phyloP scores from a whole-genome alignment of 1,140 invertebrate genomes.

The Drosophila orena region DNA sequence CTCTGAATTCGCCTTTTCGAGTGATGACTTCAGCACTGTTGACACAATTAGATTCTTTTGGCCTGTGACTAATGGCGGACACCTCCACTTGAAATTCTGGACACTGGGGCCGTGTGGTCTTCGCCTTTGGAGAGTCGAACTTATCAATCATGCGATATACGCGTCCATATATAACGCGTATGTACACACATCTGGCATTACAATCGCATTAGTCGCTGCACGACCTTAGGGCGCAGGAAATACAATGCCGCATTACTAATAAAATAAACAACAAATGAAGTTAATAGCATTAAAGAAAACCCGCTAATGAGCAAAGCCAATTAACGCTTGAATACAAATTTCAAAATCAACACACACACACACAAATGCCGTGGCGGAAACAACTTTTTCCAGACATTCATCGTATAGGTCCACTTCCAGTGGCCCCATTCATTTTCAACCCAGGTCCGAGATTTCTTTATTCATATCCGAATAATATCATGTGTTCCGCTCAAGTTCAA shows the following conservation, averaged over 20 bases:
- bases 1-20: conserved; percentile 36
- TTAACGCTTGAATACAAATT: conserved; percentile 79
- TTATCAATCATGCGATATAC: conserved; percentile 48
- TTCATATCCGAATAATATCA: conserved; percentile 22
- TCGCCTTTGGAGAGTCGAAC: conserved; percentile 22
- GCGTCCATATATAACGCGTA: neutral
- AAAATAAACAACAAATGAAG: conserved; percentile 81
- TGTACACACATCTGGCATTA: conserved; percentile 55
- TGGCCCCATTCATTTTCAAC: conserved; percentile 10
- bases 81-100: conserved; percentile 46
- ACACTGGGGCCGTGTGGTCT: conserved; percentile 22
- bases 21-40: conserved; percentile 42
- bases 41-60: conserved; percentile 25
- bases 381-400: conserved; percentile 31
- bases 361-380: conserved; percentile 19
- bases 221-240: conserved; percentile 68
- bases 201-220: conserved; percentile 71
- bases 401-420: conserved; percentile 26
- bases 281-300: conserved; percentile 79
- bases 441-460: conserved; percentile 53
- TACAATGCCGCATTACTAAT: conserved; percentile 75
- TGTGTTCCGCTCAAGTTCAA: conserved; percentile 32
- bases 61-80: conserved; percentile 30
- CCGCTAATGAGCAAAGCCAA: conserved; percentile 80
- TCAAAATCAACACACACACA: conserved; percentile 69